These are phyloP conservation scores for Limnephilus auricula DNA, from an alignment of 2,888 invertebrate genomes.

Conservation along the genomic window DNA sequence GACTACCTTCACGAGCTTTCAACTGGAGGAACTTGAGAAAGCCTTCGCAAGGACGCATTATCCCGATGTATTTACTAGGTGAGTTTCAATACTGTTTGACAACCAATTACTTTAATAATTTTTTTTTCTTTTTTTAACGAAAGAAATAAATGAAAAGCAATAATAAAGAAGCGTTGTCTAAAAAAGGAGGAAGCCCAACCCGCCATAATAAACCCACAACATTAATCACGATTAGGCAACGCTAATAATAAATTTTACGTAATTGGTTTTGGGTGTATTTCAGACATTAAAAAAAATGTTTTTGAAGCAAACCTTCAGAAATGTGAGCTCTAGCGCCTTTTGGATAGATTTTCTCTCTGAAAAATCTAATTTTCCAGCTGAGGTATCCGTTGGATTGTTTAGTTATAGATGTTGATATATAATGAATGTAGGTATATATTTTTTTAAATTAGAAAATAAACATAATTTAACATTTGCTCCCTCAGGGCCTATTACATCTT, in stretches of 20 bases:
- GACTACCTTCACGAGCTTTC: slow-evolving; percentile 96
- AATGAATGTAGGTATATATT: no score
- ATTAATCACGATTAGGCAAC: not conserved
- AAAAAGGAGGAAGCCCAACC: no score
- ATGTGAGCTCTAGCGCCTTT: not conserved
- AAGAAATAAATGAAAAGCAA: not conserved
- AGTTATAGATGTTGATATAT: no score
- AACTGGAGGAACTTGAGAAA: slow-evolving; percentile 96
- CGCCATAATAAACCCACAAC: no score
- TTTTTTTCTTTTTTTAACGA: no score
- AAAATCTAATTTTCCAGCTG: not conserved
- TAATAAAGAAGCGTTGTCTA: no score
- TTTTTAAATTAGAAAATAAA: no score
- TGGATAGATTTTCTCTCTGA: not conserved
- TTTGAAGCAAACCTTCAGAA: no score
- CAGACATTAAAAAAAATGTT: not conserved
- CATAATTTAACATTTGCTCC: no score
- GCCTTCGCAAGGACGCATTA: slow-evolving; percentile 98
- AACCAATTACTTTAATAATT: no score
- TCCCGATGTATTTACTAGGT: slow-evolving; percentile 98
- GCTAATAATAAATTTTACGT: not conserved
- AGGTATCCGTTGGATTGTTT: not conserved
- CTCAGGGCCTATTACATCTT: no score
- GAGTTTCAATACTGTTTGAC: slow-evolving; percentile 65
- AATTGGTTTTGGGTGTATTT: no score